Evolutionary conservation across 1,140 invertebrate genomes (phyloP), one percentile per base, ranked within the genome.

Genomic region (Drosophila sproati): DNA sequence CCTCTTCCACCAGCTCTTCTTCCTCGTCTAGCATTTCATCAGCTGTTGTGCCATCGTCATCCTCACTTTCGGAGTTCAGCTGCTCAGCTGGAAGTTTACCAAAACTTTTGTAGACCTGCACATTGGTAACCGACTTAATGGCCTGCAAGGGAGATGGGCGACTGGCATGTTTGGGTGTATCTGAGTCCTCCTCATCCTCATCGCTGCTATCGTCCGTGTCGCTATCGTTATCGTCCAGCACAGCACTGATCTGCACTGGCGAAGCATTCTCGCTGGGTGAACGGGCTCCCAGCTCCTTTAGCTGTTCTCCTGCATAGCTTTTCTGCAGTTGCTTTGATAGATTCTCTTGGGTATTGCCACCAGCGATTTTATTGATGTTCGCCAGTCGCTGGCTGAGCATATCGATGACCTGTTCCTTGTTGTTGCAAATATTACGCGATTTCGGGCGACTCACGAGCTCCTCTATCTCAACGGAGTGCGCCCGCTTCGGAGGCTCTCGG

Each of bases 91-190:
- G 45, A 5, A 61, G 76, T 32, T 73, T 68, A 6, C 57, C 51
- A 45, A 77, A 8, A 7, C 69, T 57, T 68, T 80, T 87, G 63
- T 93, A 94, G 4, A 93, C 68, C 54, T 93, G 93, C 4, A 94
- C 92, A 80, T 94, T 93, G 41, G 93, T 91, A 2, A 94, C 94
- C 2, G 94, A 94, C 67, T 91, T 91, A 47, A 94, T 94, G 5
- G 93, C 86, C 77, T 93, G 91, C 20, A 94, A 63, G 2, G 78
- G 80, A 6, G 66, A 54, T 57, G 70, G 73, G 3, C 62, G 56
- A 37, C 55, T 39, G 8, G 59, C 73, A 60, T 82, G 60, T 48
- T 92, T 90, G 6, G 83, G 81, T 5, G 92, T 92, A 35, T 52
- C 71, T 55, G 73, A 67, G 5, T 80, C 88, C 31, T 88, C 82